phyloP scores from a whole-genome alignment of 2,888 invertebrate species.

The Schrankia costaestrigalis region DNA sequence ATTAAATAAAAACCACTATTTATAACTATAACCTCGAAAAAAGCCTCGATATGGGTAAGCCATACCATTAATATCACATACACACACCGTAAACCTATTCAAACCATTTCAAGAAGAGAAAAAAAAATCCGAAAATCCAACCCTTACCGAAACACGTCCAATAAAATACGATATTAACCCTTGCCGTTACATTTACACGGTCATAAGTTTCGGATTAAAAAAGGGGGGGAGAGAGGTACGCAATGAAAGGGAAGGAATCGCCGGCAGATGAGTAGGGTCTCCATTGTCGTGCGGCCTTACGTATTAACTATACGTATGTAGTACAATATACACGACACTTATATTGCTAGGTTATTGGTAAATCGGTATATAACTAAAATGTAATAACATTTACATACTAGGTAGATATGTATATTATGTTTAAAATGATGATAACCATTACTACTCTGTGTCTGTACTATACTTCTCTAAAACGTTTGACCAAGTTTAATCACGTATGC shows the following conservation, averaged over 20 bases:
- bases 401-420: too few relatives aligned
- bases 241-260: slow-evolving; percentile 50
- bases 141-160: slow-evolving; percentile 44
- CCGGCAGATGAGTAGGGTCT: slow-evolving; percentile 50
- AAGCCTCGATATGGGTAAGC: too few relatives aligned
- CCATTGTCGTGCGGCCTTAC: slow-evolving; percentile 35
- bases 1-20: too few relatives aligned
- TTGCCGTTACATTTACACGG: slow-evolving; percentile 64
- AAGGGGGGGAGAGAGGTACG: slow-evolving; percentile 42
- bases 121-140: slow-evolving; percentile 37
- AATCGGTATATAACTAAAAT: too few relatives aligned
- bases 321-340: too few relatives aligned
- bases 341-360: too few relatives aligned
- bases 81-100: slow-evolving; percentile 27
- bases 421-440: too few relatives aligned
- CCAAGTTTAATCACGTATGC: too few relatives aligned
- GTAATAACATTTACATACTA: too few relatives aligned
- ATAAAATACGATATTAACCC: slow-evolving; percentile 71
- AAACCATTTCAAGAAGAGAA: slow-evolving; percentile 28
- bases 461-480: too few relatives aligned
- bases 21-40: too few relatives aligned
- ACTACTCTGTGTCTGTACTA: too few relatives aligned
- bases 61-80: slow-evolving; percentile 23
- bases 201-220: slow-evolving; percentile 74
- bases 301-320: slow-evolving; percentile 33